These are phyloP conservation scores for Drosophila gunungcola DNA, from an alignment of 1,140 invertebrate species.

Conservation along the genomic window DNA sequence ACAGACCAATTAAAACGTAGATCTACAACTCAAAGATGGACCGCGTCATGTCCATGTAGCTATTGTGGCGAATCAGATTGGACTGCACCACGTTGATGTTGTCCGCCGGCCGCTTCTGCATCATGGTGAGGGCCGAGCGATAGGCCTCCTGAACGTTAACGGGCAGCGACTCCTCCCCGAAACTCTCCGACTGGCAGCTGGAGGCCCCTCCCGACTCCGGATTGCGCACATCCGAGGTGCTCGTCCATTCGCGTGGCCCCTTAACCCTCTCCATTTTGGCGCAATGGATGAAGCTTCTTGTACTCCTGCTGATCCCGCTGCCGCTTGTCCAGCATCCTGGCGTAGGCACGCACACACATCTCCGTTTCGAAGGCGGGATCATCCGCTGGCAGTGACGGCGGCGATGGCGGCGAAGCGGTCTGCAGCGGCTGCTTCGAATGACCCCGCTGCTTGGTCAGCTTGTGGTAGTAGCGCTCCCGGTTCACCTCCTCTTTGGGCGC, in stretches of 20 bases:
- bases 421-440: not conserved
- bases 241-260: conserved; percentile 26
- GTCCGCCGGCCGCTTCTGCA: conserved; percentile 14
- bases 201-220: conserved; percentile 28
- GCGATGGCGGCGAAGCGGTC: accelerated
- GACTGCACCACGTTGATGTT: conserved; percentile 63
- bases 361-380: conserved; percentile 10
- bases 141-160: conserved; percentile 23
- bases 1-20: not conserved
- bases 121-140: conserved; percentile 24
- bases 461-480: conserved; percentile 55
- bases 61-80: conserved; percentile 55
- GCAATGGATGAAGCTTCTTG: not conserved
- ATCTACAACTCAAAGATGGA: conserved; percentile 57
- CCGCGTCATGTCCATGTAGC: conserved; percentile 49
- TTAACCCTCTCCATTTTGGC: not conserved
- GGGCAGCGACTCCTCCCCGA: conserved; percentile 11
- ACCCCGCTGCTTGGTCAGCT: conserved; percentile 34
- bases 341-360: conserved; percentile 30
- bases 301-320: not conserved
- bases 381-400: not conserved
- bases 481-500: conserved; percentile 33
- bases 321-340: not conserved
- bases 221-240: conserved; percentile 42
- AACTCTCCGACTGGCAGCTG: conserved; percentile 26